Conservation (phyloP, 2,888 invertebrate genomes). For the Phorcus lineatus region DNA sequence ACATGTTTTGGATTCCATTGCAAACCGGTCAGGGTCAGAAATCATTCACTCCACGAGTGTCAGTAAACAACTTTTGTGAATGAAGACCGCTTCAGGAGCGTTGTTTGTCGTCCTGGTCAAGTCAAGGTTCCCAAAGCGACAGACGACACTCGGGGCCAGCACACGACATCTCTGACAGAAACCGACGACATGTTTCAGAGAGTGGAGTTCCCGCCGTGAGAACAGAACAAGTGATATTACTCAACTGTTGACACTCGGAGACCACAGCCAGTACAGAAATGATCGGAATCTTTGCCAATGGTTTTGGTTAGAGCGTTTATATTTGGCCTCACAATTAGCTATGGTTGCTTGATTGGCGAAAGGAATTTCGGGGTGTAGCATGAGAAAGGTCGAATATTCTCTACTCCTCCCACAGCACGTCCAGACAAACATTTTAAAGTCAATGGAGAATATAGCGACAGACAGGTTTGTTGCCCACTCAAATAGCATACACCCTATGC, state of each 20-base stretch:
- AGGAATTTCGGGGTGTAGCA: not conserved
- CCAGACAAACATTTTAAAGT: not conserved
- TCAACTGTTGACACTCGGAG: not conserved
- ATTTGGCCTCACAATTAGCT: slow-evolving; percentile 1
- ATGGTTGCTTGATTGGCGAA: not conserved
- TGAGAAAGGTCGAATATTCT: not conserved
- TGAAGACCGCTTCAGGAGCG: not conserved
- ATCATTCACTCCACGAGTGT: not conserved
- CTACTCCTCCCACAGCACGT: not conserved
- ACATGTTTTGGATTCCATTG: too few species aligned
- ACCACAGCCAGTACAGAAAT: not conserved
- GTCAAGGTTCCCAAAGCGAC: not conserved
- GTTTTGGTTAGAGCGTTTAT: not conserved
- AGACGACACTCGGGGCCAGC: not conserved
- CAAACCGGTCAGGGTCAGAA: too few species aligned
- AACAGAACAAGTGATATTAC: not conserved
- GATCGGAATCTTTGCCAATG: not conserved
- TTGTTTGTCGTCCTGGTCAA: slow-evolving; percentile 5
- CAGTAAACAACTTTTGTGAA: not conserved
- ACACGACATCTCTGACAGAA: not conserved
- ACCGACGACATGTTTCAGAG: not conserved
- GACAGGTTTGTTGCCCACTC: not conserved
- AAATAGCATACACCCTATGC: not conserved
- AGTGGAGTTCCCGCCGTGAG: not conserved
- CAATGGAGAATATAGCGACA: not conserved